Evolutionary conservation across 2,888 invertebrate genomes (phyloP), one percentile per base, ranked within the genome.

Genomic region (Drosophila planitibia): DNA sequence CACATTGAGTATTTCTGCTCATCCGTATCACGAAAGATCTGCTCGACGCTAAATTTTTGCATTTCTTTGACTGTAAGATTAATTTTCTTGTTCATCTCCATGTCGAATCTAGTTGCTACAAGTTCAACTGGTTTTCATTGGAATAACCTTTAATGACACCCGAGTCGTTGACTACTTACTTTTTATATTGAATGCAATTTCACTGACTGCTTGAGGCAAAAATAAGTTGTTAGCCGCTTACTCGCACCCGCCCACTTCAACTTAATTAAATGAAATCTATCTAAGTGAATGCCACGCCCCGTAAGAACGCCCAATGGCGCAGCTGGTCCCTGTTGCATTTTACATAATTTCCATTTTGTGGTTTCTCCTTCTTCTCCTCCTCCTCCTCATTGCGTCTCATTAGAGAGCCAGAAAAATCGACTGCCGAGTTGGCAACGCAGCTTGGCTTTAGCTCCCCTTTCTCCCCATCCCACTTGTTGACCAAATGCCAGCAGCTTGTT

Each of bases 401-500:
- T 88, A 88, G 74, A 49, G 41, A 52, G 58, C n/a, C 44, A 44
- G 52, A 44, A 59, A 75, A 80, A 81, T 61, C 69, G 70, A 67
- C 81, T 81, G 70, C 63, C 65, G 71, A 76, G 77, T 69, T 82
- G 76, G 78, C 83, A 74, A 69, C 61, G 54, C 79, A 71, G 59
- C 55, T 58, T 59, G 55, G 39, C 37, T 53, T 9, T 19, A 16
- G 16, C 47, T 25, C 2, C 47, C 44, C 47, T 16, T 16, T 22
- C 22, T 2, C 7, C 16, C 16, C 47, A 14, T 19, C 44, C 59
- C 7, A 66, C 76, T 74, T 76, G 83, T 83, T 88, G 83, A 82
- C 85, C 88, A 75, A 78, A 69, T 81, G 85, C 83, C 88, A 88
- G 78, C 70, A 78, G 52, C 86, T 85, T 84, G 84, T 82, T 79